Conservation (phyloP, 2,113 vertebrate genomes). For the Todiramphus chloris region DNA sequence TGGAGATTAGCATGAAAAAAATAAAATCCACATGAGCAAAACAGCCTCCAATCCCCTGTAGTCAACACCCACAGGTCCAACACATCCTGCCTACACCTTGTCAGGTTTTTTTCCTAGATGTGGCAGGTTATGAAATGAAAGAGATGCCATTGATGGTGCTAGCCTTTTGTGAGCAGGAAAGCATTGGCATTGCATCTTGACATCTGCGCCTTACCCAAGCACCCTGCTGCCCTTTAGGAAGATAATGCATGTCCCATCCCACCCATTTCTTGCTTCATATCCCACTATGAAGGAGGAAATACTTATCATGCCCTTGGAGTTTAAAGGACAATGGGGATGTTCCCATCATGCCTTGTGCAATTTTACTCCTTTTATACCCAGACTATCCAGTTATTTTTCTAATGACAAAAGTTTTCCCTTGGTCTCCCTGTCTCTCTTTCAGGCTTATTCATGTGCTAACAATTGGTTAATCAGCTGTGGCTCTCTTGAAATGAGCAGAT, state of each 20-base stretch:
- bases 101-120: not conserved
- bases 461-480: slow-evolving; percentile 5
- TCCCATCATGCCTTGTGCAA: slow-evolving; percentile 16
- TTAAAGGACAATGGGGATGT: slow-evolving; percentile 21
- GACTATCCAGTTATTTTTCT: not conserved
- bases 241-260: not conserved
- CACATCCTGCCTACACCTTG: not conserved
- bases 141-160: not conserved
- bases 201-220: rapidly evolving
- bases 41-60: not conserved
- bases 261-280: not conserved
- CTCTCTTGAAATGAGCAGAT: slow-evolving; percentile 29
- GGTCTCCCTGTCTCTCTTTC: slow-evolving; percentile 33
- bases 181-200: not conserved
- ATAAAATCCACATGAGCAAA: not conserved
- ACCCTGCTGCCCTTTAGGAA: not conserved
- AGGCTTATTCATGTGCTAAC: slow-evolving; percentile 22
- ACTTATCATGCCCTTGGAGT: slow-evolving; percentile 19
- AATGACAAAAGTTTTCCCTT: not conserved
- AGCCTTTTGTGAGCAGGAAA: rapidly evolving
- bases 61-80: not conserved
- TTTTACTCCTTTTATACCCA: not conserved
- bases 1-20: not conserved
- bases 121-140: not conserved
- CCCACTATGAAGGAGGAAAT: slow-evolving; percentile 1